These are phyloP conservation scores for Macrotis lagotis DNA, from an alignment of 2,113 vertebrate species.

Conservation along the genomic window DNA sequence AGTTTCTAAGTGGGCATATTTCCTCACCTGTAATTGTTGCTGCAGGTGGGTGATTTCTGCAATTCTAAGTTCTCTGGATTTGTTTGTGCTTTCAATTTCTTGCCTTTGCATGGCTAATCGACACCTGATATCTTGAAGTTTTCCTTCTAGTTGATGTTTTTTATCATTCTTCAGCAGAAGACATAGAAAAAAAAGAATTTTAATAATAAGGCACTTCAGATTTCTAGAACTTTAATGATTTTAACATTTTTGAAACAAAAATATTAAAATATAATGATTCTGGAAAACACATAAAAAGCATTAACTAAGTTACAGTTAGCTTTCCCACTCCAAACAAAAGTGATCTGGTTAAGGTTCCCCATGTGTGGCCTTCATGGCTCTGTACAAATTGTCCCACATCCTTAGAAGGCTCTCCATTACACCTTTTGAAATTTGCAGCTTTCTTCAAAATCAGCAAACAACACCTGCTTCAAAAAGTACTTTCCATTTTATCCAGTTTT, in stretches of 20 bases:
- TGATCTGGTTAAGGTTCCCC: neutral
- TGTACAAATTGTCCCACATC: neutral
- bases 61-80: slow-evolving; percentile 94
- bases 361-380: neutral
- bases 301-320: neutral
- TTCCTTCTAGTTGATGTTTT: slow-evolving; percentile 95
- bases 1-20: neutral
- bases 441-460: neutral
- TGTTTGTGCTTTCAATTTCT: slow-evolving; percentile 97
- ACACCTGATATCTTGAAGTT: slow-evolving; percentile 96
- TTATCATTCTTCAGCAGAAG: slow-evolving; percentile 91
- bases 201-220: neutral
- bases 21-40: slow-evolving; percentile 94
- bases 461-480: neutral
- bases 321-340: neutral
- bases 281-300: neutral
- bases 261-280: neutral
- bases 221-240: neutral
- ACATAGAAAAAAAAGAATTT: slow-evolving; percentile 36
- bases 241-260: neutral
- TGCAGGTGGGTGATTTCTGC: slow-evolving; percentile 97
- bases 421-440: neutral
- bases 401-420: neutral
- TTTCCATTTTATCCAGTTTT: neutral
- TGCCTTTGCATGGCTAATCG: slow-evolving; percentile 93